phyloP scores from a whole-genome alignment of 2,113 vertebrate genomes.

The Geococcyx californianus region DNA sequence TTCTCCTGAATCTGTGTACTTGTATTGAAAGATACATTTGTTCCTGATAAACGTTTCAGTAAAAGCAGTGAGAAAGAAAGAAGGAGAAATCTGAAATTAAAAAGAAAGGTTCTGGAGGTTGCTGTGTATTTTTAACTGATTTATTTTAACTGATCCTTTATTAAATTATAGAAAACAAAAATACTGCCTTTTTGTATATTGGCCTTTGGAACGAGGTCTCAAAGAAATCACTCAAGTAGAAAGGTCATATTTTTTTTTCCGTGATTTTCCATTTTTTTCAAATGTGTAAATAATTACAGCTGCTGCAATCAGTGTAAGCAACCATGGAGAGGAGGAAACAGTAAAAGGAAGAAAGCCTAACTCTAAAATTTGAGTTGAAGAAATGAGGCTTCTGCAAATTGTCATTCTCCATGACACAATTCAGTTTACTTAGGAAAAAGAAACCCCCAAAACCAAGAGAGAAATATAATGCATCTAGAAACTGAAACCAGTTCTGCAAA shows the following conservation, averaged over 20 bases:
- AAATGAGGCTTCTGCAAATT: background rate
- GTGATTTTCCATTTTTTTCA: background rate
- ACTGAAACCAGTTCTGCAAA: background rate
- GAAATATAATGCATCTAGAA: accelerated
- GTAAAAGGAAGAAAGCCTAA: accelerated
- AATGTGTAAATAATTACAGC: background rate
- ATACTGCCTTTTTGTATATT: background rate
- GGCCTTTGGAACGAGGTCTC: background rate
- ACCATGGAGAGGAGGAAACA: background rate
- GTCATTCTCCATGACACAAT: background rate
- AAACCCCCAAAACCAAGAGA: background rate
- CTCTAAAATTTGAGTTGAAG: background rate
- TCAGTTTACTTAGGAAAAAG: background rate
- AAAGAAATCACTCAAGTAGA: background rate
- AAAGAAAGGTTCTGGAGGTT: accelerated
- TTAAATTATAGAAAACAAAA: background rate
- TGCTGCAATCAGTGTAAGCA: background rate
- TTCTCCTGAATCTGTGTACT: background rate
- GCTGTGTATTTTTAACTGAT: background rate
- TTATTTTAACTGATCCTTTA: background rate
- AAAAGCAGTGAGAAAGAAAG: background rate
- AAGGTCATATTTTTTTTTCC: background rate
- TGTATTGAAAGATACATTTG: background rate
- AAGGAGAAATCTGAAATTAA: background rate
- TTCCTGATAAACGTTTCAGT: background rate